Conservation (phyloP, 2,113 vertebrate species). For the human region DNA sequence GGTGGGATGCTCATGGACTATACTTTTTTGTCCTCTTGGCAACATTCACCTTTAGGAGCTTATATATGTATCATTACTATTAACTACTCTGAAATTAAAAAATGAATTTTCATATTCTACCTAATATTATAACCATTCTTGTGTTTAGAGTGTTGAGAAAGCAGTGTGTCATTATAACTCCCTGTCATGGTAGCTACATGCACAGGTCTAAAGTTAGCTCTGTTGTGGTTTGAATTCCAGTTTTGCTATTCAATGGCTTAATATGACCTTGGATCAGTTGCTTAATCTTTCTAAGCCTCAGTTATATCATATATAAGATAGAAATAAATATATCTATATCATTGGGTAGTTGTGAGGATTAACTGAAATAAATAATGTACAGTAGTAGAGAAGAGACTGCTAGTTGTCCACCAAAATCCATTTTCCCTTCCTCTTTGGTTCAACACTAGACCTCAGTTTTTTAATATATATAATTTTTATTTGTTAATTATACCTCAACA, state of each 20-base stretch:
- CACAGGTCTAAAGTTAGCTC: neutral
- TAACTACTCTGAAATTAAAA: neutral
- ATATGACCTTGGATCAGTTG: constrained; percentile 34
- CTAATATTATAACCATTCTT: neutral
- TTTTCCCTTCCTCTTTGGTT: neutral
- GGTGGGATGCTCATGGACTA: neutral
- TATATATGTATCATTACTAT: neutral
- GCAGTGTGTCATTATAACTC: neutral
- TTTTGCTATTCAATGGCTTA: constrained; percentile 36
- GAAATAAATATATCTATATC: neutral
- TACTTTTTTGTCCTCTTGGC: neutral
- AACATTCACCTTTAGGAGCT: constrained; percentile 33
- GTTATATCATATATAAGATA: constrained; percentile 20
- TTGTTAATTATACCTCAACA: neutral
- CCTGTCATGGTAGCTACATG: neutral
- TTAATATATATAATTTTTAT: neutral
- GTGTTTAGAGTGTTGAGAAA: neutral
- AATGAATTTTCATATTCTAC: neutral
- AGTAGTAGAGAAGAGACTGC: neutral
- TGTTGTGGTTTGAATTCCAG: neutral
- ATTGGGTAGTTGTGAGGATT: neutral
- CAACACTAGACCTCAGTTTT: neutral
- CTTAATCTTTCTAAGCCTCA: constrained; percentile 12
- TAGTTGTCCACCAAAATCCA: neutral
- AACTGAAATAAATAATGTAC: neutral